phyloP scores from a whole-genome alignment of 2,113 vertebrate species.

The Notothenia rossii region DNA sequence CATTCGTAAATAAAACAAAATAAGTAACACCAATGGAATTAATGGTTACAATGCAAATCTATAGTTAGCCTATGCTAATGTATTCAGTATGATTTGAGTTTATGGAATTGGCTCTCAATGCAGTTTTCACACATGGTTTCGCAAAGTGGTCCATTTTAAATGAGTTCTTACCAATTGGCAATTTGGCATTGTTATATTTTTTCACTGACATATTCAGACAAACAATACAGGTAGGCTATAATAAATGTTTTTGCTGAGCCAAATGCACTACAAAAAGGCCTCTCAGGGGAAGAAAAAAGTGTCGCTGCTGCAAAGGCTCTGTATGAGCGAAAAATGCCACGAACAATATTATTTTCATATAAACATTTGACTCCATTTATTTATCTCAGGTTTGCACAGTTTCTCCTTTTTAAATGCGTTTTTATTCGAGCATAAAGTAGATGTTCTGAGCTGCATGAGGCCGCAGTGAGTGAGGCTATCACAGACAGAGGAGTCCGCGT shows the following conservation, averaged over 20 bases:
- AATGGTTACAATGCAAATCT: not conserved
- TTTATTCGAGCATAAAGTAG: not conserved
- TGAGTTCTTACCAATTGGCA: too few species aligned
- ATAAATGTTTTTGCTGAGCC: too few species aligned
- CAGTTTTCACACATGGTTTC: not conserved
- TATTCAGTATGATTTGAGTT: not conserved
- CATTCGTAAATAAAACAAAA: not conserved
- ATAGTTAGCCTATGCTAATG: not conserved
- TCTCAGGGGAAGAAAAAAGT: too few species aligned
- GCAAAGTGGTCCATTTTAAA: not conserved
- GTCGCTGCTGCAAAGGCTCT: too few species aligned
- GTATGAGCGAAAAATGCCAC: not conserved
- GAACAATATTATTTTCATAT: not conserved
- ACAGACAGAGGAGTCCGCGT: conserved; percentile 10
- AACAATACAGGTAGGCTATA: too few species aligned
- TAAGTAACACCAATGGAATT: not conserved
- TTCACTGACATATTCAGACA: too few species aligned
- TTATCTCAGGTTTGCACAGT: not conserved
- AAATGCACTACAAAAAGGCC: too few species aligned
- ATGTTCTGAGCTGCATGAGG: not conserved
- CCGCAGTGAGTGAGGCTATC: not conserved
- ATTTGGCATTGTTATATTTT: not conserved
- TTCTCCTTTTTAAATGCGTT: not conserved
- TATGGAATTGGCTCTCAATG: too few species aligned
- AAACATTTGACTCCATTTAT: not conserved